Percentiles rank a stretch among this genome's conserved stretches.
Evolutionary conservation across 2,888 invertebrate genomes (phyloP).

Genomic region (Spisula subtruncata): DNA sequence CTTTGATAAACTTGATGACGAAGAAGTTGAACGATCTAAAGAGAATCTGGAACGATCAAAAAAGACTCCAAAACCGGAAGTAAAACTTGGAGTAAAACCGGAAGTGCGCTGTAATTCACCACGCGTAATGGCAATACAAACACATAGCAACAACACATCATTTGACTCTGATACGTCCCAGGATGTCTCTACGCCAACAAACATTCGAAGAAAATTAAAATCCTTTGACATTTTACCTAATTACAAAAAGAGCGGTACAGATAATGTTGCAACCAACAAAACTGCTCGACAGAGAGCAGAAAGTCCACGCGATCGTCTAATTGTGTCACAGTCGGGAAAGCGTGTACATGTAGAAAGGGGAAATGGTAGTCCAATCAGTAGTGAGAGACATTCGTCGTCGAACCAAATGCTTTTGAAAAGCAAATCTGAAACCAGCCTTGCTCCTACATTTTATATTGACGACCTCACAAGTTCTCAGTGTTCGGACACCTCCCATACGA

Average conservation of each 20-base stretch:
- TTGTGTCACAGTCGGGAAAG: neutral
- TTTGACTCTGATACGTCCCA: neutral
- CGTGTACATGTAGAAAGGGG: neutral
- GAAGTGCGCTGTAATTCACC: neutral
- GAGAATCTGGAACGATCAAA: neutral
- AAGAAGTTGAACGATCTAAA: neutral
- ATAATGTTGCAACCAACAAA: neutral
- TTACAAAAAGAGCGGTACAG: constrained; percentile 25
- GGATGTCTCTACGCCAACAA: constrained; percentile 30
- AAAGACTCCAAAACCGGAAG: neutral
- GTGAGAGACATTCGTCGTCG: neutral
- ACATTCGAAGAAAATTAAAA: constrained; percentile 37
- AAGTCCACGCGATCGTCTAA: neutral
- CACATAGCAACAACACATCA: neutral
- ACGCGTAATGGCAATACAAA: neutral
- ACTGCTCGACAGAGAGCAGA: neutral
- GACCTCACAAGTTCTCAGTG: neutral
- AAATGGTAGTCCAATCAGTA: neutral
- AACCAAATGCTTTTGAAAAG: neutral
- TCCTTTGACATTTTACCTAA: constrained; percentile 47
- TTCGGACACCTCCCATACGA: neutral
- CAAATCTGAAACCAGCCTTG: neutral
- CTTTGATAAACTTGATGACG: neutral
- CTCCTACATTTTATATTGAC: neutral
- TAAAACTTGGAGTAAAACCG: neutral